Conservation (phyloP, 53 echinoderm and acorn worm genomes). For the Holothuria leucospilota region DNA sequence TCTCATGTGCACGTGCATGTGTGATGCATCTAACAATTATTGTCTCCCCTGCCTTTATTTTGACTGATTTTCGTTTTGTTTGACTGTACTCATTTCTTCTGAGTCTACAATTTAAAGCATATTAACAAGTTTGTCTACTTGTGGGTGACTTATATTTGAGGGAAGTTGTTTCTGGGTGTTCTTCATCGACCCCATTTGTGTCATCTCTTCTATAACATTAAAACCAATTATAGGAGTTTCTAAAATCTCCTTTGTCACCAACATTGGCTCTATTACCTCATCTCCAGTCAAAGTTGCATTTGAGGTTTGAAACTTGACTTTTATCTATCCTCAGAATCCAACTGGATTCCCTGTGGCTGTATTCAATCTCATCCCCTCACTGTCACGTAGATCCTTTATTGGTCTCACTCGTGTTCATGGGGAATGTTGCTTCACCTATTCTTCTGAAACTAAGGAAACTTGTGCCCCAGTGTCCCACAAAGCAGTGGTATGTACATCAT, state of each 20-base stretch:
- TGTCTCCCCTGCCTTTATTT: constrained; percentile 7
- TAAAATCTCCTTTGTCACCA: too few species aligned
- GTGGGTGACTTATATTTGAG: background rate
- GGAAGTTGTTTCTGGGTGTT: background rate
- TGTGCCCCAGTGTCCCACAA: too few species aligned
- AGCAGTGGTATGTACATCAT: constrained; percentile 44
- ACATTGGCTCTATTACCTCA: too few species aligned
- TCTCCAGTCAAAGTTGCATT: too few species aligned
- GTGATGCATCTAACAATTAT: constrained; percentile 8
- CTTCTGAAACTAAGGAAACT: too few species aligned
- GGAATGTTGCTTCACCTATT: constrained; percentile 63
- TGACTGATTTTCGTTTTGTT: background rate
- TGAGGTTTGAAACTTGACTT: background rate
- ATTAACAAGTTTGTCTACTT: background rate
- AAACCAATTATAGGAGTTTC: constrained; percentile 48
- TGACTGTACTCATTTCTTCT: constrained; percentile 11
- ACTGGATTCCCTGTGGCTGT: background rate
- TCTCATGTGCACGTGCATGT: background rate
- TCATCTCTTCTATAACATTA: constrained; percentile 45
- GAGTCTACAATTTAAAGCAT: constrained; percentile 2
- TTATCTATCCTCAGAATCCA: constrained; percentile 27
- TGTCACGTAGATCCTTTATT: constrained; percentile 47
- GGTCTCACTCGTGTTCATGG: constrained; percentile 29
- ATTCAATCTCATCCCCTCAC: too few species aligned
- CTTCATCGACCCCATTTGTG: background rate